A percentile compares a stretch with the other conserved stretches of the same genome.
Conservation (phyloP, 2,113 vertebrate genomes). For the Eudyptes chrysolophus region DNA sequence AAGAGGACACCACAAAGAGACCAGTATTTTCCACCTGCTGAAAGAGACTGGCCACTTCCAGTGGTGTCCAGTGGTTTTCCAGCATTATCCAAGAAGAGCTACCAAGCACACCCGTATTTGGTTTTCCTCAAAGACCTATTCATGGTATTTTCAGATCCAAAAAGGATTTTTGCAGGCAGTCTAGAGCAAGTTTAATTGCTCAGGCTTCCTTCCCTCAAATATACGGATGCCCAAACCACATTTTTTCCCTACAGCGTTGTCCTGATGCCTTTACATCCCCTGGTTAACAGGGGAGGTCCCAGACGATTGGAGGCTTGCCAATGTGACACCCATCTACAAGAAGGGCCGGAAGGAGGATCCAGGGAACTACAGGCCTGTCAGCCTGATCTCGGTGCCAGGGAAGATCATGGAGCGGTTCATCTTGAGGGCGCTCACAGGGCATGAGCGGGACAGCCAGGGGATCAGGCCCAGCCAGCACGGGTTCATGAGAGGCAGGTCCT, state of each 20-base stretch:
- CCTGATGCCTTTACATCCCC: neutral
- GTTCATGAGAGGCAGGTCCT: no score
- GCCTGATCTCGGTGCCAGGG: no score
- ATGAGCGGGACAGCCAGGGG: no score
- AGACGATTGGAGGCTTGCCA: no score
- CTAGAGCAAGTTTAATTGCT: neutral
- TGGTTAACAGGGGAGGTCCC: no score
- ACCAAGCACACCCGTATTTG: neutral
- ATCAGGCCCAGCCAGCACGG: no score
- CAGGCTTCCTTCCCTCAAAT: neutral
- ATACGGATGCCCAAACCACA: neutral
- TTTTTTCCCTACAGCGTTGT: neutral
- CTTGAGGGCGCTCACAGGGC: no score
- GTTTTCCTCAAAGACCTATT: neutral
- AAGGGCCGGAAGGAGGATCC: no score
- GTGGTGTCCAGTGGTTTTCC: neutral
- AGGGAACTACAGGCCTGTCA: no score
- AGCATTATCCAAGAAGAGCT: neutral
- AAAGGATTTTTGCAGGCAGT: neutral
- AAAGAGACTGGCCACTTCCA: neutral
- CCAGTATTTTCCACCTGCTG: neutral
- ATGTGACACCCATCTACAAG: no score
- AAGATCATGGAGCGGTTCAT: no score
- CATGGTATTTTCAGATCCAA: neutral
- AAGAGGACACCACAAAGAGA: neutral